phyloP scores from a whole-genome alignment of 2,113 vertebrate species.

The Hipposideros armiger region DNA sequence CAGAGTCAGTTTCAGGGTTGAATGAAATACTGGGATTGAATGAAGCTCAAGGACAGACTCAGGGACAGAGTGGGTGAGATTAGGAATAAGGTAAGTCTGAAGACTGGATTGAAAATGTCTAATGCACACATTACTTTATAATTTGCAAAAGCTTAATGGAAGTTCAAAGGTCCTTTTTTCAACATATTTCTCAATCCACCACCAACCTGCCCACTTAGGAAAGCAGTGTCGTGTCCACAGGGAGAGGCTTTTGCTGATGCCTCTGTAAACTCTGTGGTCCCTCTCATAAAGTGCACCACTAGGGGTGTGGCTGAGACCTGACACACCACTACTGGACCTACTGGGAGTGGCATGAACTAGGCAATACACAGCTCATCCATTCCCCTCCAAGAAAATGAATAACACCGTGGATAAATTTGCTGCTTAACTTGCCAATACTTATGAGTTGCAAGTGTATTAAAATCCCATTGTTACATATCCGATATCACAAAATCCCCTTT shows the following conservation, averaged over 20 bases:
- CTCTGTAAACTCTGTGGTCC: not conserved
- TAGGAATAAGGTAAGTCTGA: not conserved
- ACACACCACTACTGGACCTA: not conserved
- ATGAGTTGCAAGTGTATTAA: not conserved
- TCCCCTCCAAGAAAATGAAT: not conserved
- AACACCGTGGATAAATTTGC: not conserved
- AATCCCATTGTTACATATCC: not conserved
- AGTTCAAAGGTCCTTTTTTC: not conserved
- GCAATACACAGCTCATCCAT: not conserved
- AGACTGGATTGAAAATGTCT: not conserved
- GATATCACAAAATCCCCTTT: conserved; percentile 23
- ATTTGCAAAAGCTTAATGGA: not conserved
- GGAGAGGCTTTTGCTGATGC: not conserved
- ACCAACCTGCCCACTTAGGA: not conserved
- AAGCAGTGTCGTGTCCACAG: not conserved
- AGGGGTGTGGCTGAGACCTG: not conserved
- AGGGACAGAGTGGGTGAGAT: not conserved
- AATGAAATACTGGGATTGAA: not conserved
- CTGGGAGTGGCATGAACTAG: not conserved
- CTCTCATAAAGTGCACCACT: not conserved
- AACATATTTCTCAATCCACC: not conserved
- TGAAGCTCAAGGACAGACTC: not conserved
- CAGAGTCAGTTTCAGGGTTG: not conserved
- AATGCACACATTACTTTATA: not conserved
- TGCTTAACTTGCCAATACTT: not conserved